A percentile compares a stretch with the other conserved stretches of the same genome.
Conservation (phyloP, 35 echinoderm and acorn worm species). For the Heliocidaris erythrogramma region DNA sequence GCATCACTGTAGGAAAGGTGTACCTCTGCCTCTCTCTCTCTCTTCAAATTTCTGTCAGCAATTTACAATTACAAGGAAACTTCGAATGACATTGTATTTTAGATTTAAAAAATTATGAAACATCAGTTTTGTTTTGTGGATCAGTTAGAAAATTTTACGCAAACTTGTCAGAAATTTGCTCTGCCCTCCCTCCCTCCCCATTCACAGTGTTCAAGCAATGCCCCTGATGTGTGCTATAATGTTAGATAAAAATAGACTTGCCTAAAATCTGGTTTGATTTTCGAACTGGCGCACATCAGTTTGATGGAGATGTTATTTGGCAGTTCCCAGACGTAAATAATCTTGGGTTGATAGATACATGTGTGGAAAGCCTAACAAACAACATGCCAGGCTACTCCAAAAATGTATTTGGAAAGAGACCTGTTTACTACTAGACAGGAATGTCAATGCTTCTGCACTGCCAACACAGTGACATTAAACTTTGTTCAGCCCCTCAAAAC, state of each 20-base stretch:
- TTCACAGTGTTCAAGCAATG: neutral
- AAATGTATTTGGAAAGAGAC: neutral
- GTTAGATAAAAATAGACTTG: neutral
- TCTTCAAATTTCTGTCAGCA: too few relatives aligned
- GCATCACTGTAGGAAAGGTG: neutral
- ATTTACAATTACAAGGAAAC: too few relatives aligned
- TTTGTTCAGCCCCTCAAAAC: too few relatives aligned
- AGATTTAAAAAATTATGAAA: too few relatives aligned
- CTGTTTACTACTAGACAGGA: neutral
- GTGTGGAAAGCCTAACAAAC: neutral
- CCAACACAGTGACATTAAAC: neutral
- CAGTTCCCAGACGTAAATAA: neutral
- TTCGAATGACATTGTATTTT: too few relatives aligned
- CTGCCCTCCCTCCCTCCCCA: neutral
- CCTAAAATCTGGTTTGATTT: neutral
- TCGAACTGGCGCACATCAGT: neutral
- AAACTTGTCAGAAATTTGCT: neutral
- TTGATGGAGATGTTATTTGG: conserved; percentile 6
- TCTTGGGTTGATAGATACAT: neutral
- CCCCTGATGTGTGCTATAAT: neutral
- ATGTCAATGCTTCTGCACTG: neutral
- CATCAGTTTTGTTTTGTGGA: too few relatives aligned
- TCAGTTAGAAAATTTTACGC: too few relatives aligned
- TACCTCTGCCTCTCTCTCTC: too few relatives aligned
- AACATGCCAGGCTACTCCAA: neutral